Percentiles rank a stretch among this genome's conserved stretches.
Evolutionary conservation across 2,888 invertebrate species (phyloP).

Genomic region (Cyaniris semiargus): DNA sequence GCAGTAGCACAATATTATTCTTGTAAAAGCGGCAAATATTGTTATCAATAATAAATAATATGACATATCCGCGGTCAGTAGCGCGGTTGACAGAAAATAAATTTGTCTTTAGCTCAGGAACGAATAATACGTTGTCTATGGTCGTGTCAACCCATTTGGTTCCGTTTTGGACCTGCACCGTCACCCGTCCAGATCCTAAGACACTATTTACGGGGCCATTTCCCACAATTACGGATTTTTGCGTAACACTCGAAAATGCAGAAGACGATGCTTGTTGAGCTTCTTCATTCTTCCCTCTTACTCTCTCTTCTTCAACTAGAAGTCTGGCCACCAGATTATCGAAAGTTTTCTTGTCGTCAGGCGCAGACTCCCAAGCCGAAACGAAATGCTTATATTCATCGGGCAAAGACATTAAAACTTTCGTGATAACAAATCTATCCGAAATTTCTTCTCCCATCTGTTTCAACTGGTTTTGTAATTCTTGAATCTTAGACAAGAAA

Average conservation of each 20-base stretch:
- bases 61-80: constrained; percentile 42
- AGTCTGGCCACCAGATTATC: constrained; percentile 42
- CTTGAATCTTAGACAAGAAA: constrained; percentile 45
- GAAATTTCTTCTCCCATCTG: constrained; percentile 45
- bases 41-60: constrained; percentile 41
- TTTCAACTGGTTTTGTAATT: constrained; percentile 42
- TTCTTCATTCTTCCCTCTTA: constrained; percentile 36
- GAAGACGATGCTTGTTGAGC: neutral
- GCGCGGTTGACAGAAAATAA: constrained; percentile 42
- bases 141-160: constrained; percentile 38
- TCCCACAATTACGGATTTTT: constrained; percentile 40
- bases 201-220: constrained; percentile 40
- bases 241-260: neutral
- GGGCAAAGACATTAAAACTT: constrained; percentile 47
- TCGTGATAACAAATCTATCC: constrained; percentile 47
- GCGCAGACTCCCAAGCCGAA: constrained; percentile 47
- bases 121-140: constrained; percentile 41
- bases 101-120: constrained; percentile 42
- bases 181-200: constrained; percentile 42
- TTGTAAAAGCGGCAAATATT: constrained; percentile 39
- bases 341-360: constrained; percentile 40
- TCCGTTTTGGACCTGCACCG: constrained; percentile 39
- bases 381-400: constrained; percentile 50
- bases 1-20: constrained; percentile 40
- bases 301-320: constrained; percentile 41